Base-by-base conservation (phyloP, 1,140 invertebrate species). In the Halesus radiatus region DNA sequence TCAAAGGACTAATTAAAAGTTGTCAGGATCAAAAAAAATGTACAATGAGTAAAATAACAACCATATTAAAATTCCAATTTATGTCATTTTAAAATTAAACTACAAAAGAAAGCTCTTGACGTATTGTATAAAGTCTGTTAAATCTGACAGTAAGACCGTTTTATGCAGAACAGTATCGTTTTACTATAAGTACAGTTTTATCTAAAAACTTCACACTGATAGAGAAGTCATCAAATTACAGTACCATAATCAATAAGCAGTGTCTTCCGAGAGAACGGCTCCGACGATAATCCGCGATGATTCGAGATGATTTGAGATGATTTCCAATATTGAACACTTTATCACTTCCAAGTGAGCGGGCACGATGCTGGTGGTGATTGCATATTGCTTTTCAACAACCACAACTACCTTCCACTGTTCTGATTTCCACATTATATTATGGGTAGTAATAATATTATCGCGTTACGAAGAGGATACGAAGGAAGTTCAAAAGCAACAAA, bases 331-430 rank as follows among this genome's bases (percentile, higher is more conserved):
- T 66, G 58, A 77, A 77, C 75, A 77, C 75, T 77, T 77, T 77
- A 77, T 77, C 75, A 77, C 75, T 66, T 77, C 58, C 60, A 45
- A 56, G 29, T 52, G 75, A 29, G 16, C 32, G 37, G 58, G 10
- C 60, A 20, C 58, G 20, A 15, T 37, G 15, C 29, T 74, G 70
- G 23, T 74, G 8, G 37, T 78, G 74, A 82, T 82, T 82, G 76
- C 78, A 80, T 82, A 78, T 76, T 82, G 81, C 70, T 82, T 77
- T 80, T 78, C 68, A 68, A 74, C 72, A 76, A 79, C 77, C 81
- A 79, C 75, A 77, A 82, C 79, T 37, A 74, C 23, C 15, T 5
- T 64, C 4, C 23, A 18, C 54, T 18, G 20, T 56, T 18, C 54
- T 18, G 20, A n/a, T 56, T 56, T 22, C 7, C n/a, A 56, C 20